phyloP scores from a whole-genome alignment of 2,888 invertebrate species.

The Crocallis elinguaria region DNA sequence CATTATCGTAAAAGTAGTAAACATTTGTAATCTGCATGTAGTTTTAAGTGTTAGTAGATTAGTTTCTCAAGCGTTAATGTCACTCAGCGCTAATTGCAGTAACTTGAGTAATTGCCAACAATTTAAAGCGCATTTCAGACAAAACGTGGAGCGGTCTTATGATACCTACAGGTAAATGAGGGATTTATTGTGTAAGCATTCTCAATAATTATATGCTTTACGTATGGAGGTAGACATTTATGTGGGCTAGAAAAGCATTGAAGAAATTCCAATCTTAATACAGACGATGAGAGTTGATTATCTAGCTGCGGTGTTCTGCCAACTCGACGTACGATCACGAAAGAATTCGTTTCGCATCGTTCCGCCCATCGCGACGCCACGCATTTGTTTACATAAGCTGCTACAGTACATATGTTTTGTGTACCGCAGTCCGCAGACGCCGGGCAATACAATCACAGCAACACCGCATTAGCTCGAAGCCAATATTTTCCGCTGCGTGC shows the following conservation, averaged over 20 bases:
- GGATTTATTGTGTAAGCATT: neutral
- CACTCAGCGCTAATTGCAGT: conserved; percentile 51
- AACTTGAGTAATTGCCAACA: conserved; percentile 63
- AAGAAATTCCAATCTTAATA: neutral
- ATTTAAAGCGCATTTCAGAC: conserved; percentile 42
- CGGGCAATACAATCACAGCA: conserved; percentile 30
- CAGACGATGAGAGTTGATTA: conserved; percentile 1
- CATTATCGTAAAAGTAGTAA: neutral
- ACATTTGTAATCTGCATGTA: neutral
- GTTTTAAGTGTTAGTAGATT: neutral
- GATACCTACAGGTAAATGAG: conserved; percentile 3
- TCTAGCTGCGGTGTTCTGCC: conserved; percentile 6
- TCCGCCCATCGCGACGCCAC: conserved; percentile 11
- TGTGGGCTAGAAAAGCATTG: neutral
- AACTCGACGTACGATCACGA: conserved; percentile 13
- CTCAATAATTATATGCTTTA: neutral
- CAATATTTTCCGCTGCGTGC: conserved; percentile 50
- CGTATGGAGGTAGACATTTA: neutral
- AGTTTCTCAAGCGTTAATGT: conserved; percentile 36
- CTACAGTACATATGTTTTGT: conserved; percentile 15
- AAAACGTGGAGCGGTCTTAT: conserved; percentile 26
- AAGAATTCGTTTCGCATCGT: conserved; percentile 12
- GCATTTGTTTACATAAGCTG: conserved; percentile 27
- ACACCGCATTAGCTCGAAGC: conserved; percentile 46
- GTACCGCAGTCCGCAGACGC: conserved; percentile 12